These are phyloP conservation scores for Plebejus anna DNA, from an alignment of 2,888 invertebrate species.

Conservation along the genomic window DNA sequence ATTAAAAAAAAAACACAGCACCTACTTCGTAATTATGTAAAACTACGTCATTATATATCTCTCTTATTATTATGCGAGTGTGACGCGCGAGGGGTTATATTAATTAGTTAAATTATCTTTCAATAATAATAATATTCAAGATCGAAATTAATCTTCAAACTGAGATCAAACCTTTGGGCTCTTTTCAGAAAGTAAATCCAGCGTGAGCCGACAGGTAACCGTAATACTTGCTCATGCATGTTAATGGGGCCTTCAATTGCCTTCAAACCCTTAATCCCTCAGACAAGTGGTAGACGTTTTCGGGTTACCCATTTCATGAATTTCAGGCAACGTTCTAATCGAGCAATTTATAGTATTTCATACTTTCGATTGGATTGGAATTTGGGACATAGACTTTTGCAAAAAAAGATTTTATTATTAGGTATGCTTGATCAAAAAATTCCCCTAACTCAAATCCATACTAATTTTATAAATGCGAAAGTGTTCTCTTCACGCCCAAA, in stretches of 20 bases:
- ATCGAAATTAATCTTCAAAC: not conserved
- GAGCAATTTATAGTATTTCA: not conserved
- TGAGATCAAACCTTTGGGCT: not conserved
- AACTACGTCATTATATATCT: too few relatives aligned
- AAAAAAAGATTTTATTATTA: not conserved
- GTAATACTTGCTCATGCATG: not conserved
- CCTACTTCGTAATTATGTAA: too few relatives aligned
- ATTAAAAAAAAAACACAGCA: too few relatives aligned
- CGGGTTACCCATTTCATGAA: not conserved
- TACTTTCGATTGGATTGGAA: not conserved
- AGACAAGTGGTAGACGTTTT: conserved; percentile 9
- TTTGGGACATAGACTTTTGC: not conserved
- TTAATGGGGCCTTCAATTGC: not conserved
- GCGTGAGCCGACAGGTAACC: not conserved
- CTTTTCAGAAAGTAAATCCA: not conserved
- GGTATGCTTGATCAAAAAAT: too few relatives aligned
- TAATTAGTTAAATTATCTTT: not conserved
- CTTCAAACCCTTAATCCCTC: not conserved
- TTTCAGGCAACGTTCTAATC: not conserved
- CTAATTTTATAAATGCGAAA: too few relatives aligned
- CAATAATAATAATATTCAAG: not conserved
- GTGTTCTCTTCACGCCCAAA: too few relatives aligned
- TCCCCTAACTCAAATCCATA: too few relatives aligned
- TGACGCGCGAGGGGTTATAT: too few relatives aligned
- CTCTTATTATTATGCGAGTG: too few relatives aligned